Conservation (phyloP, 2,888 invertebrate genomes). For the Microchrysa polita region DNA sequence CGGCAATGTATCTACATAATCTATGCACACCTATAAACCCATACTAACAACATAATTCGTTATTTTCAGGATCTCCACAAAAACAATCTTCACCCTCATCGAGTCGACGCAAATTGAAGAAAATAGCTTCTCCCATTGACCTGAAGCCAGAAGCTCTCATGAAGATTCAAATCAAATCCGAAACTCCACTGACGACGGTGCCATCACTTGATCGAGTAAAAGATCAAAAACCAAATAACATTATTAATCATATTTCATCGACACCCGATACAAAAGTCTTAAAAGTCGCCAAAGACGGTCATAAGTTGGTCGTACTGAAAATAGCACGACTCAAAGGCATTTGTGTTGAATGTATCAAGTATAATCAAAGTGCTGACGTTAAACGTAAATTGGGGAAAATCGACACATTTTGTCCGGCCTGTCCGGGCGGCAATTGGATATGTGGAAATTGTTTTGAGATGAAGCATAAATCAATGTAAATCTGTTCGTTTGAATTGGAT, state of each 20-base stretch:
- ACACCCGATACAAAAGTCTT: constrained; percentile 45
- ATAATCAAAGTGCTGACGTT: constrained; percentile 45
- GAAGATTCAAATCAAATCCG: too few relatives aligned
- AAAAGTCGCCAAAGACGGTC: constrained; percentile 51
- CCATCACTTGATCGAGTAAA: too few relatives aligned
- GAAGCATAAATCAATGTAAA: constrained; percentile 13
- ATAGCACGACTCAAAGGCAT: constrained; percentile 60
- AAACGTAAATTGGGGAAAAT: constrained; percentile 56
- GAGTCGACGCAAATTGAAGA: background rate
- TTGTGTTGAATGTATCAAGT: constrained; percentile 62
- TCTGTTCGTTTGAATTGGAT: too few relatives aligned
- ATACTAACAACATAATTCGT: too few relatives aligned
- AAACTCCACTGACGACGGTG: too few relatives aligned
- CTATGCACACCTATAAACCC: too few relatives aligned
- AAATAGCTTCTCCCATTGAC: too few relatives aligned
- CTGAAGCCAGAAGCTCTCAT: too few relatives aligned
- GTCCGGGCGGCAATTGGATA: constrained; percentile 62
- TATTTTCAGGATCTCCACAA: too few relatives aligned
- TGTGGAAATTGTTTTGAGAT: constrained; percentile 58
- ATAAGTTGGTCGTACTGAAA: constrained; percentile 58
- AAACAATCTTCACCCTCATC: background rate
- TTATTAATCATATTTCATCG: background rate
- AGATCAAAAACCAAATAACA: constrained; percentile 18
- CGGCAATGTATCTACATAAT: too few relatives aligned
- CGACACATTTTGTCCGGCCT: constrained; percentile 60